phyloP scores from a whole-genome alignment of 2,113 vertebrate species.

The Caracal caracal region DNA sequence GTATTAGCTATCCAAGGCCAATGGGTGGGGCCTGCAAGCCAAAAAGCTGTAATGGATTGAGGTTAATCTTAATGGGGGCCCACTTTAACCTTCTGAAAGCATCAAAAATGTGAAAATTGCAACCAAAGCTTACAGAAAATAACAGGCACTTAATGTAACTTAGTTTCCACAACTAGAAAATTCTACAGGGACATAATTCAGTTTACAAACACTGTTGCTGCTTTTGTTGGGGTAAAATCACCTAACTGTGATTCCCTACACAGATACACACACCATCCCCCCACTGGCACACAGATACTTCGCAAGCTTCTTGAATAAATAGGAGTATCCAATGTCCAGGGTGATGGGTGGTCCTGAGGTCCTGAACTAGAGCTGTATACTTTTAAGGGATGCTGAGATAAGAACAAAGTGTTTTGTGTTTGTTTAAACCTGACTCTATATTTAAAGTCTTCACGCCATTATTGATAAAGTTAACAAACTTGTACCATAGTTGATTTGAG shows the following conservation, averaged over 20 bases:
- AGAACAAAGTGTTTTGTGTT: constrained; percentile 75
- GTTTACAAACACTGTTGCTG: constrained; percentile 64
- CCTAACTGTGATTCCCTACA: constrained; percentile 64
- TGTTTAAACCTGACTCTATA: constrained; percentile 55
- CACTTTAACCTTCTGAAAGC: constrained; percentile 87
- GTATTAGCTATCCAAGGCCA: constrained; percentile 87
- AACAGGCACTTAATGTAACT: constrained; percentile 60
- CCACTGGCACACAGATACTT: constrained; percentile 73
- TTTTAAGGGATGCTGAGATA: constrained; percentile 74
- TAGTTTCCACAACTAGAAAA: constrained; percentile 59
- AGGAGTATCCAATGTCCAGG: constrained; percentile 81
- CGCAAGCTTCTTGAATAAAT: constrained; percentile 83
- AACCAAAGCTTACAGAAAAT: constrained; percentile 66
- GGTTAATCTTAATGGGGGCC: constrained; percentile 89
- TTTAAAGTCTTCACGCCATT: constrained; percentile 23
- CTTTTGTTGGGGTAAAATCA: constrained; percentile 74
- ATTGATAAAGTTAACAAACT: not conserved
- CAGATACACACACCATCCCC: constrained; percentile 70
- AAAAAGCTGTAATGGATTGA: constrained; percentile 88
- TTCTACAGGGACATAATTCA: constrained; percentile 42
- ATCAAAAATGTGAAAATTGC: constrained; percentile 82
- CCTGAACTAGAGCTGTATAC: constrained; percentile 75
- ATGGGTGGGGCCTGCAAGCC: constrained; percentile 89
- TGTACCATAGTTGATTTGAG: constrained; percentile 16
- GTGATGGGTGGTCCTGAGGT: constrained; percentile 82